A percentile compares a stretch with the other conserved stretches of the same genome.
phyloP scores from a whole-genome alignment of 2,113 vertebrate species.

The Himantopus leucocephalus region DNA sequence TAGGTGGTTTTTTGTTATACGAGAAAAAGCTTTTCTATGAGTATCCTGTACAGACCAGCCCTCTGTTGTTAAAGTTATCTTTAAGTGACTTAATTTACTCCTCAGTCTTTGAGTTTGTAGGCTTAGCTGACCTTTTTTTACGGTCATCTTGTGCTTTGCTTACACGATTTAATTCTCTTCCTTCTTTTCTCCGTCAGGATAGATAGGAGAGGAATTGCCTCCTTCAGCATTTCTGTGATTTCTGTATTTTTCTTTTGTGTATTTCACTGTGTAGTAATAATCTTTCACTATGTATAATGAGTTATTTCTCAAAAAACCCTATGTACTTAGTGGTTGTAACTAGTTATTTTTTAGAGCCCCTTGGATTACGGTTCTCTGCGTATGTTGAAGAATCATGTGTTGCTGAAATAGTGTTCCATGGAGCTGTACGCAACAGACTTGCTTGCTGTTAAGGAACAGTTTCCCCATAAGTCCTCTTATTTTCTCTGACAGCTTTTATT shows the following conservation, averaged over 20 bases:
- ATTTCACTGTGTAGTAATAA: not conserved
- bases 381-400: not conserved
- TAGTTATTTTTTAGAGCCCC: not conserved
- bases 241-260: not conserved
- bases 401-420: not conserved
- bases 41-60: not conserved
- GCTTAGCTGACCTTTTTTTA: not conserved
- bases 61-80: not conserved
- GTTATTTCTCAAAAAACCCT: not conserved
- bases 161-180: not conserved
- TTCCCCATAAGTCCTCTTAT: slow-evolving; percentile 24
- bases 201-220: not conserved
- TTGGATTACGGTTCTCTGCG: not conserved
- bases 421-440: not conserved
- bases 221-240: not conserved
- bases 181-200: not conserved
- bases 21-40: not conserved
- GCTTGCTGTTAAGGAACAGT: not conserved
- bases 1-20: not conserved
- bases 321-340: not conserved
- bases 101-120: not conserved
- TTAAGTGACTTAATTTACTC: not conserved
- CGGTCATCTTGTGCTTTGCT: not conserved
- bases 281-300: not conserved
- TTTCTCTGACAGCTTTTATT: slow-evolving; percentile 50